Base-by-base conservation (phyloP, 2,888 invertebrate genomes). In the Cephonodes hylas region DNA sequence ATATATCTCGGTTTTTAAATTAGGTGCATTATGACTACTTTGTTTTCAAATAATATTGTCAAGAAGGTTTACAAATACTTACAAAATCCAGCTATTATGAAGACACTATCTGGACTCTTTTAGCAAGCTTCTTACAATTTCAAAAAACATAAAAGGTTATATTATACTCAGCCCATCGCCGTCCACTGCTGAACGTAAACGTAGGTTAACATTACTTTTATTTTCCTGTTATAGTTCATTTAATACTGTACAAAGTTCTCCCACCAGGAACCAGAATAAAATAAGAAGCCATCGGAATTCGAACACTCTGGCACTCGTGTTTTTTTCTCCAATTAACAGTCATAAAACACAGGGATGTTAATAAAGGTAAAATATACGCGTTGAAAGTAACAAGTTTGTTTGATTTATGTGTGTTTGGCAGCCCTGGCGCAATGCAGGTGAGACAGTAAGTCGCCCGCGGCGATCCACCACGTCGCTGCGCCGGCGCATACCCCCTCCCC, bases 381-480 rank as follows among this genome's bases (percentile, higher is more conserved):
- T 20, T 38, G 27, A 45, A 22, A 20, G 25, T 61, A 22, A 44
- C 42, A 56, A 44, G 27, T 44, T 34, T 31, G 44, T 46, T n/a
- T 42, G 45, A 58, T 31, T 42, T 20, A 42, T 25, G 23, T 3
- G 34, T 63, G 69, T 38, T 38, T 38, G 38, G 66, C 85, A 88
- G 64, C 89, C 88, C 88, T 89, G 75, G 45, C 60, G 62, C 69
- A 69, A 72, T 73, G 85, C 87, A 87, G 87, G 85, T 86, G 88
- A 86, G 88, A 87, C 86, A 83, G 84, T 81, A 77, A 81, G 88
- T 88, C 86, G 89, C 90, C 87, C 75, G 81, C 75, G 89, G 89
- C 89, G 81, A 70, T 79, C 78, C 76, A 74, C 79, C 77, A 75
- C 82, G 82, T 77, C 82, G 75, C 81, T 80, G 76, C n/a, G 81